A percentile compares a stretch with the other conserved stretches of the same genome.
Evolutionary conservation across 2,113 vertebrate genomes (phyloP).

Genomic region (Salvelinus alpinus): DNA sequence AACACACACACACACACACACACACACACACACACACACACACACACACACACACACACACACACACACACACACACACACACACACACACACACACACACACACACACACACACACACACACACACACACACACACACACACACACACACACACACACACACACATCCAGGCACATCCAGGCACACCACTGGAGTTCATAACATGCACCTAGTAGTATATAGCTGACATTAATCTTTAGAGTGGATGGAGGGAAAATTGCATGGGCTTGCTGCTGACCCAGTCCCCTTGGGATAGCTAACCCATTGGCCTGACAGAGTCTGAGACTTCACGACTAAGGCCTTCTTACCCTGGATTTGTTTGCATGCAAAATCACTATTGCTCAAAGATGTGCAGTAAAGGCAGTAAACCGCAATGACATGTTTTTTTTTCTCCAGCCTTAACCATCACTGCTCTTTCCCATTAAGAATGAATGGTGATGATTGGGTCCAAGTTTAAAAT

Average conservation of each 20-base stretch:
- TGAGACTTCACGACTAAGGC: constrained; percentile 38
- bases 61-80: too few relatives aligned
- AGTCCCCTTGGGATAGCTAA: constrained; percentile 31
- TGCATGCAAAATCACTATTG: constrained; percentile 28
- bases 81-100: too few relatives aligned
- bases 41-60: too few relatives aligned
- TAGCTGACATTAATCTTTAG: constrained; percentile 67
- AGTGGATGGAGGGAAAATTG: constrained; percentile 54
- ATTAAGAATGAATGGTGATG: constrained; percentile 47
- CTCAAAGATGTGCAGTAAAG: constrained; percentile 17
- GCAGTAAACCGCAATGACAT: constrained; percentile 19
- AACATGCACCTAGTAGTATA: constrained; percentile 29
- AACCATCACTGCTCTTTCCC: constrained; percentile 21
- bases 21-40: too few relatives aligned
- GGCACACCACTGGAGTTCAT: constrained; percentile 37
- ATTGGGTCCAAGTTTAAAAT: constrained; percentile 56
- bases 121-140: background rate
- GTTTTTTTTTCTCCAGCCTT: background rate
- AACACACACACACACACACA: too few relatives aligned
- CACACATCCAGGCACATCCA: background rate
- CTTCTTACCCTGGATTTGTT: constrained; percentile 40
- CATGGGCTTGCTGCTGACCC: constrained; percentile 42
- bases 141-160: constrained; percentile 6
- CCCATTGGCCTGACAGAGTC: constrained; percentile 27
- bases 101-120: background rate